Base-by-base conservation (phyloP, 2,888 invertebrate species). In the Acronicta aceris region DNA sequence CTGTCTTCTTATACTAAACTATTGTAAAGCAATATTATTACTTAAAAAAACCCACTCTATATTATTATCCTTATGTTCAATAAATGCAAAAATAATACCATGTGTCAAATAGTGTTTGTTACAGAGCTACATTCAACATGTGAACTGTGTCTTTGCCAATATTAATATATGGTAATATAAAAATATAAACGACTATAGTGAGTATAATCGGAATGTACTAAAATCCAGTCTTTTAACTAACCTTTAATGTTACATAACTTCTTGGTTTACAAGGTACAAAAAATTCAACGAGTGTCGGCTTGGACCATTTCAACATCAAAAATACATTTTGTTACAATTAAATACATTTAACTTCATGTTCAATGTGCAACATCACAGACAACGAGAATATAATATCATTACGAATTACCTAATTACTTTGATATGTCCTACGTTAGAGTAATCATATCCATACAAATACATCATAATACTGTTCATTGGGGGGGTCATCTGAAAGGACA, bases 301-400 rank as follows among this genome's bases (percentile, higher is more conserved):
- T 81, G 79, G 79, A 81, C 81, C 79, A 76, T 74, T 74, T 78
- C 78, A 79, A 85, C 85, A 83, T 86, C 76, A 85, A 86, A 84
- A 83, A 85, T 86, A 85, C 85, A 83, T 51, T 71, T 66, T 27
- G 66, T 73, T 80, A 75, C 61, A 81, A 72, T 73, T 66, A 70
- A 74, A 79, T 75, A 78, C 70, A 74, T 64, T 67, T 77, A 72
- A 81, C 73, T 64, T 59, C 47, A 61, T 52, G 69, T 75, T 76
- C 69, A 81, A 77, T 76, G 71, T 74, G 71, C 74, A 84, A 75
- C 66, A 76, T 76, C 64, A 64, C 69, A 71, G 62, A 76, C 73
- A 75, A 76, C 64, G 67, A 79, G 68, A 72, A 78, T 74, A 81
- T 71, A 71, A 81, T 71, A 71, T 76, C 38, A 71, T 71, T 72